A percentile compares a stretch with the other conserved stretches of the same genome.
Conservation (phyloP, 2,797 vertebrate species). For the Anguilla obscura region DNA sequence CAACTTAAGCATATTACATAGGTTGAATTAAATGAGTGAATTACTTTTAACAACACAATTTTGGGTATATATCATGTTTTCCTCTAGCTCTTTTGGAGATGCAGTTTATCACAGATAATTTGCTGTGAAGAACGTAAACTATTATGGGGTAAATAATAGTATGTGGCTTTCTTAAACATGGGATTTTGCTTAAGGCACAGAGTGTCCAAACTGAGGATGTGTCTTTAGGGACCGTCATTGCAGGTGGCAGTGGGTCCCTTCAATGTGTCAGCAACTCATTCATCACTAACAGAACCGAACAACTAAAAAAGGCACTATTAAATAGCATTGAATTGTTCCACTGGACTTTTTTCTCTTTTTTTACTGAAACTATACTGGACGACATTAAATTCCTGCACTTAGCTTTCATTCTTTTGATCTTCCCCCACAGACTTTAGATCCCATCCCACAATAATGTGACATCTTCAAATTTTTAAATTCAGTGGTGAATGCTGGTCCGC, state of each 20-base stretch:
- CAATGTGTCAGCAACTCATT: neutral
- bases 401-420: neutral
- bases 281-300: neutral
- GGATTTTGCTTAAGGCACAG: neutral
- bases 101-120: neutral
- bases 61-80: neutral
- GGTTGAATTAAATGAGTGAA: neutral
- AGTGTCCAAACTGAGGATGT: neutral
- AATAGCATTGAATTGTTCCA: neutral
- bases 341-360: neutral
- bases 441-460: neutral
- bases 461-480: neutral
- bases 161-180: neutral
- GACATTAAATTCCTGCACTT: neutral
- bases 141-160: neutral
- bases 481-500: neutral
- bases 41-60: slow-evolving; percentile 4
- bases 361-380: neutral
- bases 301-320: neutral
- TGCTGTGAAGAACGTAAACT: neutral
- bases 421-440: neutral
- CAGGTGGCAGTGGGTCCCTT: neutral
- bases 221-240: neutral
- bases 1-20: neutral
- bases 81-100: neutral